phyloP scores from a whole-genome alignment of 2,888 invertebrate genomes.

The Nephrotoma guestfalica region DNA sequence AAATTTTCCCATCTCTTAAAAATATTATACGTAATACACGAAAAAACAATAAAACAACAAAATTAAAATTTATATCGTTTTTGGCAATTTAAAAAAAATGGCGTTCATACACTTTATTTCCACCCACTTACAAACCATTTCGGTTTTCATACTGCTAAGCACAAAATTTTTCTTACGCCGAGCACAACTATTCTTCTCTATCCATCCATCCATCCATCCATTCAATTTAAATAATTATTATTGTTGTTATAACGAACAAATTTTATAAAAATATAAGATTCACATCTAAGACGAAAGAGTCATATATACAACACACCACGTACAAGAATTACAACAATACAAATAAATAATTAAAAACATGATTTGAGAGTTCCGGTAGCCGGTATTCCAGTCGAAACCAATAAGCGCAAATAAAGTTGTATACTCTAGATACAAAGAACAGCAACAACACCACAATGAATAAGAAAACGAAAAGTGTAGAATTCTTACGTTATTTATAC shows the following conservation, averaged over 20 bases:
- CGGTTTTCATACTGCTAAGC: too few relatives aligned
- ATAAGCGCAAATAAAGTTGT: background rate
- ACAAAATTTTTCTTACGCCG: background rate
- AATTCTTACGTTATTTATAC: background rate
- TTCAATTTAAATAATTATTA: background rate
- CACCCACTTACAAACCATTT: background rate
- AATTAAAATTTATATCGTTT: background rate
- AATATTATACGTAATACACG: background rate
- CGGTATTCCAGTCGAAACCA: background rate
- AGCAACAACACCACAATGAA: background rate
- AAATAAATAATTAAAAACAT: background rate
- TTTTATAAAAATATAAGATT: background rate
- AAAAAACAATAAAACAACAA: background rate
- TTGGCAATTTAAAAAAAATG: background rate
- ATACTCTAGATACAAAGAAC: background rate
- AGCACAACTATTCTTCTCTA: background rate
- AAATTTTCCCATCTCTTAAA: background rate
- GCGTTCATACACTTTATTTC: background rate
- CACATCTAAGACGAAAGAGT: background rate
- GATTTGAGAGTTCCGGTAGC: background rate
- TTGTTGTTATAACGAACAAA: background rate
- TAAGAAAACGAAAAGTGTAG: background rate
- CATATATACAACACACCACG: background rate
- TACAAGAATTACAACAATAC: background rate
- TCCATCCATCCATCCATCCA: background rate